phyloP scores from a whole-genome alignment of 2,797 vertebrate species.

The Lindbergichthys nudifrons region DNA sequence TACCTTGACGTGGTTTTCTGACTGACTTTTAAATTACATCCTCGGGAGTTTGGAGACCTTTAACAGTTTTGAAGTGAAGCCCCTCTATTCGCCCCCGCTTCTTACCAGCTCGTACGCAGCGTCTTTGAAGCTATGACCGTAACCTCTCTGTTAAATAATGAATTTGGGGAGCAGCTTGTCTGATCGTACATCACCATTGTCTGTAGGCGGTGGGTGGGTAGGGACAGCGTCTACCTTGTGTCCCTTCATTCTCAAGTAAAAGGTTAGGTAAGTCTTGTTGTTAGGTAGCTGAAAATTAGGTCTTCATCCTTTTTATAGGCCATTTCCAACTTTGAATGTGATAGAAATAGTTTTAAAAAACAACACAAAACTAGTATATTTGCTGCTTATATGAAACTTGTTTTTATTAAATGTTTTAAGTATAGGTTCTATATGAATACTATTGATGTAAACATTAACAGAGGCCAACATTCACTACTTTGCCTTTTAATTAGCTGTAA shows the following conservation, averaged over 20 bases:
- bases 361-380: background rate
- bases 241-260: slow-evolving; percentile 38
- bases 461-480: no score
- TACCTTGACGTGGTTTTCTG: slow-evolving; percentile 15
- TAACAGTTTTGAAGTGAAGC: slow-evolving; percentile 52
- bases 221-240: slow-evolving; percentile 10
- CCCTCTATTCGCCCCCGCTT: slow-evolving; percentile 28
- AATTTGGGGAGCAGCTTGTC: slow-evolving; percentile 46
- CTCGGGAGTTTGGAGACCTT: slow-evolving; percentile 60
- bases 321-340: no score
- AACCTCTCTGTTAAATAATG: slow-evolving; percentile 67
- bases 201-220: background rate
- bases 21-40: slow-evolving; percentile 53
- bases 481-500: no score
- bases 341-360: background rate
- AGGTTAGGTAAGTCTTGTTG: slow-evolving; percentile 44
- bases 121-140: slow-evolving; percentile 58
- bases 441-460: no score
- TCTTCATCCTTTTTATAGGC: background rate
- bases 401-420: background rate
- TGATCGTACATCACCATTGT: slow-evolving; percentile 12
- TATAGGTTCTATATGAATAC: no score
- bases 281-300: background rate
- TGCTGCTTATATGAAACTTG: background rate
- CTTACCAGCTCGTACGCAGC: slow-evolving; percentile 10